Percentiles rank a stretch among this genome's conserved stretches.
phyloP scores from a whole-genome alignment of 2,888 invertebrate genomes.

The Eristalinus sepulchralis region DNA sequence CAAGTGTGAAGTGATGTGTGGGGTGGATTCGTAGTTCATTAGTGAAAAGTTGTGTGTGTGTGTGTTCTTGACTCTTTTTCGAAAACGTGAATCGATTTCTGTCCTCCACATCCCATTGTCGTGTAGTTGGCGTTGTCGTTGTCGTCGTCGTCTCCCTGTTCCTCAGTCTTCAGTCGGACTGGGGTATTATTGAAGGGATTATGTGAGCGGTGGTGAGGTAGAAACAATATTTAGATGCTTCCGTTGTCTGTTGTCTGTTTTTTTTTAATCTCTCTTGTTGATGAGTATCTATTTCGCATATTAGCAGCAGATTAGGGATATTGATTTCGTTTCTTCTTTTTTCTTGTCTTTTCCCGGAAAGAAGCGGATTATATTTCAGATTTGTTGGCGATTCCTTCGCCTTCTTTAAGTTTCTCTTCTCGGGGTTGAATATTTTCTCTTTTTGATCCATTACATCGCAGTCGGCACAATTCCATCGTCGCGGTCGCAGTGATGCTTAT shows the following conservation, averaged over 20 bases:
- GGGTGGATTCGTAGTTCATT: neutral
- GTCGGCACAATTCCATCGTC: neutral
- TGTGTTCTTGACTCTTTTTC: slow-evolving; percentile 69
- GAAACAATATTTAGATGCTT: slow-evolving; percentile 38
- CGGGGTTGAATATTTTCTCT: too few species aligned
- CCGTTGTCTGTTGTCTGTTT: slow-evolving; percentile 20
- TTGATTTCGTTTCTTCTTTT: slow-evolving; percentile 40
- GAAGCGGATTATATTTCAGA: neutral
- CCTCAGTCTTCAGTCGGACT: slow-evolving; percentile 19
- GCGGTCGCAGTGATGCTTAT: neutral
- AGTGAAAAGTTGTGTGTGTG: slow-evolving; percentile 3
- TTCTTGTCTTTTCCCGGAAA: neutral
- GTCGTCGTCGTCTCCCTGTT: neutral
- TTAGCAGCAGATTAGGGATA: slow-evolving; percentile 51
- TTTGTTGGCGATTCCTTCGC: neutral
- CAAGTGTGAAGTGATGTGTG: neutral
- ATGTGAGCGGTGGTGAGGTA: slow-evolving; percentile 13
- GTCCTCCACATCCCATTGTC: slow-evolving; percentile 7
- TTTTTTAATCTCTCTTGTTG: slow-evolving; percentile 54
- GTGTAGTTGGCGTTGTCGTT: neutral
- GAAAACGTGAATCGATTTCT: slow-evolving; percentile 64
- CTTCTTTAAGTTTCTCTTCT: neutral
- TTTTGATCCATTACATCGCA: too few species aligned
- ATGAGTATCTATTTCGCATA: slow-evolving; percentile 61
- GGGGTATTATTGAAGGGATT: slow-evolving; percentile 60